phyloP scores from a whole-genome alignment of 1,140 invertebrate genomes.

The Latrodectus geometricus region DNA sequence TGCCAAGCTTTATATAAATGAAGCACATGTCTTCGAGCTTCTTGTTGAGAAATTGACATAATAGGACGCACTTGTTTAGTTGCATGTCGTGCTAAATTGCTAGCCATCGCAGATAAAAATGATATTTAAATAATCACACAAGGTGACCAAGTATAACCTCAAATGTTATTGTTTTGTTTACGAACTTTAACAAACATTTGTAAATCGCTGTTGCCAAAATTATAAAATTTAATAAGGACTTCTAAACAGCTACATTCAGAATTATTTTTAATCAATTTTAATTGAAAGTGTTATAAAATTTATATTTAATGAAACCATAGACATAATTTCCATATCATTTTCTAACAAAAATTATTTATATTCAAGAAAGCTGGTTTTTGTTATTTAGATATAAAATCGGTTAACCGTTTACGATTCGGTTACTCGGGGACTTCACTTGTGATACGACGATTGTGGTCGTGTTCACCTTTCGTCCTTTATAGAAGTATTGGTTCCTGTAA shows the following conservation, averaged over 20 bases:
- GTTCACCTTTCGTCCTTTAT: constrained; percentile 60
- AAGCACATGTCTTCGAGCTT: constrained; percentile 84
- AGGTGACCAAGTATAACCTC: neutral
- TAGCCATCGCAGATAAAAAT: constrained; percentile 49
- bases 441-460: constrained; percentile 44
- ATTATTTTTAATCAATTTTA: too few relatives aligned
- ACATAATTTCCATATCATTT: too few relatives aligned
- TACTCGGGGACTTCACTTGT: constrained; percentile 55
- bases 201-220: too few relatives aligned
- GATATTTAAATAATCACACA: neutral
- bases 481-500: neutral
- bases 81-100: constrained; percentile 75
- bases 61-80: constrained; percentile 82
- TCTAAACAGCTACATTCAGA: too few relatives aligned
- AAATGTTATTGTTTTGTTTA: neutral
- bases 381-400: too few relatives aligned
- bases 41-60: constrained; percentile 79
- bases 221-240: too few relatives aligned
- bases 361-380: too few relatives aligned
- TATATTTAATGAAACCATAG: too few relatives aligned
- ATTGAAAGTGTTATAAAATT: too few relatives aligned
- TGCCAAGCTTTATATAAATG: constrained; percentile 92
- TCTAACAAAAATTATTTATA: too few relatives aligned
- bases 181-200: too few relatives aligned
- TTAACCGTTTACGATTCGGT: neutral